These are phyloP conservation scores for Caenorhabditis remanei DNA, from an alignment of 1,140 invertebrate species.

Conservation along the genomic window DNA sequence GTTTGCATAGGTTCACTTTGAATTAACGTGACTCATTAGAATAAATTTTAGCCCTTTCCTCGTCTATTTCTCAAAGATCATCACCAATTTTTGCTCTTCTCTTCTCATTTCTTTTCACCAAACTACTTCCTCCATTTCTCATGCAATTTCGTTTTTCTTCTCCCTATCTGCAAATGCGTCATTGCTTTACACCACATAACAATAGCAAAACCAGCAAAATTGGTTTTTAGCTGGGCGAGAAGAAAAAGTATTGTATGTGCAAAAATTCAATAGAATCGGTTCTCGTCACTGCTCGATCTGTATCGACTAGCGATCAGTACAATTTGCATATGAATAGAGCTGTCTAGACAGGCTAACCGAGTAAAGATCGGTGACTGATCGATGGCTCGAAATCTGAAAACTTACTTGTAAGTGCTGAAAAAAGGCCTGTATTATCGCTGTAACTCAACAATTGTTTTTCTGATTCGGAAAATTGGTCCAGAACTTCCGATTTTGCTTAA, in stretches of 20 bases:
- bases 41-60: too few relatives aligned
- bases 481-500: too few relatives aligned
- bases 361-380: neutral
- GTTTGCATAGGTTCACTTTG: too few relatives aligned
- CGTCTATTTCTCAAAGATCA: neutral
- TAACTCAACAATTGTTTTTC: too few relatives aligned
- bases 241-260: neutral
- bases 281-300: neutral
- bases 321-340: neutral
- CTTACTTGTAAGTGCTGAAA: neutral
- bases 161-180: neutral
- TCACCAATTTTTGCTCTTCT: neutral
- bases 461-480: too few relatives aligned
- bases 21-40: too few relatives aligned
- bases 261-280: neutral
- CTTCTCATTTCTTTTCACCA: neutral
- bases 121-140: constrained; percentile 22
- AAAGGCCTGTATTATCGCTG: too few relatives aligned
- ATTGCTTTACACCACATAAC: neutral
- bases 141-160: constrained; percentile 4
- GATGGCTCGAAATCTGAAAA: neutral
- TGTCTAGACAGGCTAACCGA: neutral
- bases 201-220: neutral
- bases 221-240: neutral
- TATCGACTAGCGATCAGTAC: neutral